These are phyloP conservation scores for Galerucella calmariensis DNA, from an alignment of 2,888 invertebrate genomes.

Conservation along the genomic window DNA sequence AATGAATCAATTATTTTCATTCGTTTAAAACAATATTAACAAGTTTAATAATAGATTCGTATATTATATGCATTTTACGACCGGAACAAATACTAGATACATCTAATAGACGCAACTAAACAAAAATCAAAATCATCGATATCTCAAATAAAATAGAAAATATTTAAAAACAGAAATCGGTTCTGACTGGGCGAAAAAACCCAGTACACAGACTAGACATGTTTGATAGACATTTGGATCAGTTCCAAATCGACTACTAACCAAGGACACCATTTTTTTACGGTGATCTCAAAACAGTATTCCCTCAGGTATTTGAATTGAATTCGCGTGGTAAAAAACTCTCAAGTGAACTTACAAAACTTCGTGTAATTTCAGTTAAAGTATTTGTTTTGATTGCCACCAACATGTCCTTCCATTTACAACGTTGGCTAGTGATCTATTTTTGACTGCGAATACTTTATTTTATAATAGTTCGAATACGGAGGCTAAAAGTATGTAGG, in stretches of 20 bases:
- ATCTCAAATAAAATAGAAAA: constrained; percentile 24
- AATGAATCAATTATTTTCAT: background rate
- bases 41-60: background rate
- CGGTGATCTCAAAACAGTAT: constrained; percentile 19
- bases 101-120: background rate
- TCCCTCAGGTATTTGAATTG: constrained; percentile 21
- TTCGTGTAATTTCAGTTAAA: background rate
- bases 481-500: constrained; percentile 9
- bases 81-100: background rate
- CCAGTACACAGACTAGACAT: constrained; percentile 48
- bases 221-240: constrained; percentile 51
- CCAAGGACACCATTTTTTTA: constrained; percentile 28
- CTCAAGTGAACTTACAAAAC: background rate
- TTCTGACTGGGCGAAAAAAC: constrained; percentile 17
- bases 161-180: constrained; percentile 14
- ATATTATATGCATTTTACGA: background rate
- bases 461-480: constrained; percentile 15
- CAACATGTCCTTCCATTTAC: constrained; percentile 6
- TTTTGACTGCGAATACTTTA: constrained; percentile 8
- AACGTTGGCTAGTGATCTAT: constrained; percentile 6
- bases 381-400: constrained; percentile 9
- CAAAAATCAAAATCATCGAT: constrained; percentile 5
- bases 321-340: constrained; percentile 5
- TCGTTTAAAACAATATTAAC: background rate
- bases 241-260: constrained; percentile 36